Evolutionary conservation across 2,113 vertebrate genomes (phyloP).

Genomic region (Empidonax alnorum): DNA sequence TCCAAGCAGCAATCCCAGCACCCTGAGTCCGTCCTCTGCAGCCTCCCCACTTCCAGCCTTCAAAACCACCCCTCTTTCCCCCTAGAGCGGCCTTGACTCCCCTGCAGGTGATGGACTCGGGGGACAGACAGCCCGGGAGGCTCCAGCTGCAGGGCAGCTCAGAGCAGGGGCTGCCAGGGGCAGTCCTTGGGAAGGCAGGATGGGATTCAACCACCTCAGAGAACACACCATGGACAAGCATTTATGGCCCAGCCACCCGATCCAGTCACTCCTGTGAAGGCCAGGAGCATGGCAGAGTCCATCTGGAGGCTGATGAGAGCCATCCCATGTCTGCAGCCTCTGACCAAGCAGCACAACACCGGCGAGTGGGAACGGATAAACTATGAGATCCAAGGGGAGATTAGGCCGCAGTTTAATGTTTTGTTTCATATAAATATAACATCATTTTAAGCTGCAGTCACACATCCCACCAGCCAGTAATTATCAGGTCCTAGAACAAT

Average conservation of each 20-base stretch:
- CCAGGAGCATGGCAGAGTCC: fast-evolving
- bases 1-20: not conserved
- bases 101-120: fast-evolving
- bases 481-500: not conserved
- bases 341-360: not conserved
- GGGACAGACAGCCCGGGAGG: fast-evolving
- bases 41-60: not conserved
- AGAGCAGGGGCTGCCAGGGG: not conserved
- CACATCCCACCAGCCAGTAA: not conserved
- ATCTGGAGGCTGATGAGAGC: not conserved
- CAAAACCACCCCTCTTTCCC: not conserved
- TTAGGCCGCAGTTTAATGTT: not conserved
- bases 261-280: not conserved
- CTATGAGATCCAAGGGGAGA: not conserved
- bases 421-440: not conserved
- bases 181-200: not conserved
- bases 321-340: not conserved
- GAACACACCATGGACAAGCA: not conserved
- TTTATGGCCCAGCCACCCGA: fast-evolving
- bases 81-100: too few species aligned
- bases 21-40: fast-evolving
- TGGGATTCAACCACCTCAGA: not conserved
- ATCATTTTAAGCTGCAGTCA: not conserved
- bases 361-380: fast-evolving
- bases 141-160: not conserved